A percentile compares a stretch with the other conserved stretches of the same genome.
Conservation (phyloP, 2,113 vertebrate species). For the Odontophorus gujanensis region DNA sequence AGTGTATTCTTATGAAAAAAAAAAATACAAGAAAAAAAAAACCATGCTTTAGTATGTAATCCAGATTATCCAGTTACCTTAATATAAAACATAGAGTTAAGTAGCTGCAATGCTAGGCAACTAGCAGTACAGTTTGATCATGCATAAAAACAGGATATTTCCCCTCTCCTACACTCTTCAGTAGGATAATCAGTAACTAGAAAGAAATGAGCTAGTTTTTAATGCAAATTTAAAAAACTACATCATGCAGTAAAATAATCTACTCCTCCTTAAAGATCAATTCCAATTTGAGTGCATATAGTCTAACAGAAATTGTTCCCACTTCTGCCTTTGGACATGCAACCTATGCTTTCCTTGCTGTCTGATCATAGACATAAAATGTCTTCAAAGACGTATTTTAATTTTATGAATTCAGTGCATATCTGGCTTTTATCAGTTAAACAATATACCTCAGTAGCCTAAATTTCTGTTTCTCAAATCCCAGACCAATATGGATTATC, state of each 20-base stretch:
- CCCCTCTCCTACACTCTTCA: not conserved
- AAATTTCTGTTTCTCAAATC: slow-evolving; percentile 22
- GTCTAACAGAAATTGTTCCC: not conserved
- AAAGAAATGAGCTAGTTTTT: not conserved
- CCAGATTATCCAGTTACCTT: not conserved
- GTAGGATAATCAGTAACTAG: not conserved
- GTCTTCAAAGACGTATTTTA: slow-evolving; percentile 47
- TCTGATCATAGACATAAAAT: slow-evolving; percentile 20
- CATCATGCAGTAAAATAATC: not conserved
- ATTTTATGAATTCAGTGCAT: slow-evolving; percentile 26
- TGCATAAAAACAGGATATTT: not conserved
- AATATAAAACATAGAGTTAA: not conserved
- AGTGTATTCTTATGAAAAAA: not conserved
- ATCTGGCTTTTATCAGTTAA: not conserved
- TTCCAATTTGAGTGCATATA: not conserved
- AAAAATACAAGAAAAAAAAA: not conserved
- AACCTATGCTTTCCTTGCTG: slow-evolving; percentile 25
- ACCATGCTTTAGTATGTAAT: not conserved
- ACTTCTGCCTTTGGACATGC: not conserved
- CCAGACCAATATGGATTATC: not conserved
- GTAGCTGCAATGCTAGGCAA: not conserved
- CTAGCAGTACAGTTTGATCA: not conserved
- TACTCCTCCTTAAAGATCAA: not conserved
- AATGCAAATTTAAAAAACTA: not conserved
- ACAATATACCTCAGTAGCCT: slow-evolving; percentile 27